These are phyloP conservation scores for Ginglymostoma cirratum DNA, from an alignment of 2,113 vertebrate genomes.

Conservation along the genomic window DNA sequence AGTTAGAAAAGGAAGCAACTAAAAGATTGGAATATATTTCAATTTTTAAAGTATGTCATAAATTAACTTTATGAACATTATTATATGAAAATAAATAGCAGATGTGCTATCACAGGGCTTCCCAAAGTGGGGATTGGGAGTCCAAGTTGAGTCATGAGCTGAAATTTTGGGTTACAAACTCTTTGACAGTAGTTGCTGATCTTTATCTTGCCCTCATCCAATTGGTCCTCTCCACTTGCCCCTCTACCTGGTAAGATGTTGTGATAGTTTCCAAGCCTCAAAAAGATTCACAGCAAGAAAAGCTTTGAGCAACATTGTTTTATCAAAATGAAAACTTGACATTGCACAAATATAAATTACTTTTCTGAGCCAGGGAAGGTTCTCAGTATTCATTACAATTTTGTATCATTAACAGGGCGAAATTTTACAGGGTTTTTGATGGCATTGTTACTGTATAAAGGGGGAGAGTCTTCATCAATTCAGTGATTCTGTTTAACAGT, in stretches of 20 bases:
- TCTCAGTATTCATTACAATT: background rate
- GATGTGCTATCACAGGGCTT: background rate
- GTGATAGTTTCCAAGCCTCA: no score
- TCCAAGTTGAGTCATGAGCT: no score
- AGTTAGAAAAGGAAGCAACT: background rate
- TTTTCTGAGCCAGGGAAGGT: background rate
- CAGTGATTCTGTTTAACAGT: background rate
- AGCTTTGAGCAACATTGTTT: no score
- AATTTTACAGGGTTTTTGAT: background rate
- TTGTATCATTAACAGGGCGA: background rate
- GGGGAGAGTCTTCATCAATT: background rate
- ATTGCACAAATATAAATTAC: background rate
- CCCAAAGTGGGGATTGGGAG: no score
- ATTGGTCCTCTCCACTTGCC: no score
- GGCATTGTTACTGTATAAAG: background rate
- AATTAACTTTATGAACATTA: background rate
- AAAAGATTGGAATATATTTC: no score
- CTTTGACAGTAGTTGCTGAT: no score
- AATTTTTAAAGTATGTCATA: background rate
- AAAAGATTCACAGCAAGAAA: no score
- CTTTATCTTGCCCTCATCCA: no score
- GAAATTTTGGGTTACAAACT: no score
- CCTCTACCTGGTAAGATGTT: no score
- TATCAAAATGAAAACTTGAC: background rate
- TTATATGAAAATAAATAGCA: background rate